Evolutionary conservation across 2,888 invertebrate genomes (phyloP).

Genomic region (Pseudolycoriella hygida): DNA sequence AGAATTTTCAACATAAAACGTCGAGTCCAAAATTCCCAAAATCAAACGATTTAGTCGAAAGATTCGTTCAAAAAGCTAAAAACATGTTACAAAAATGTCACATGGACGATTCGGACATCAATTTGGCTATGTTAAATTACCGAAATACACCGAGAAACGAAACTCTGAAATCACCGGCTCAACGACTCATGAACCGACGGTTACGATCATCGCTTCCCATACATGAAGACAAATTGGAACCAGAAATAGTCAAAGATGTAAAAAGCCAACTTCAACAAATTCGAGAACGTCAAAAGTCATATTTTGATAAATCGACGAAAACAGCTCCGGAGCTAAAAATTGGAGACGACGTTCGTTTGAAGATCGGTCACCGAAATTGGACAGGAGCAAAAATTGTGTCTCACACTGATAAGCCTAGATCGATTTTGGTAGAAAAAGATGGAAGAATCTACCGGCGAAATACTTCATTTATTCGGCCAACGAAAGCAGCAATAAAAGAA

Average conservation of each 20-base stretch:
- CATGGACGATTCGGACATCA: neutral
- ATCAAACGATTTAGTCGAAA: neutral
- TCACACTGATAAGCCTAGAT: constrained; percentile 8
- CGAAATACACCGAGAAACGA: neutral
- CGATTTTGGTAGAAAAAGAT: constrained; percentile 8
- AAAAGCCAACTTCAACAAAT: constrained; percentile 4
- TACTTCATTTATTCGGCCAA: too few species aligned
- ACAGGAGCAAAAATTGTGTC: constrained; percentile 6
- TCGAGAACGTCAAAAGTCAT: constrained; percentile 8
- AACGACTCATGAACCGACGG: neutral
- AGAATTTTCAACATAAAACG: neutral
- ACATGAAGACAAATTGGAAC: constrained; percentile 3
- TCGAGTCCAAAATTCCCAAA: neutral
- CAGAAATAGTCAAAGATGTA: constrained; percentile 13
- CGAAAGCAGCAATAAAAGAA: too few species aligned
- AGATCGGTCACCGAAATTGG: constrained; percentile 8
- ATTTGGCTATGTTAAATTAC: neutral
- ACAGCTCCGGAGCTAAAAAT: constrained; percentile 2
- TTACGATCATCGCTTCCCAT: neutral
- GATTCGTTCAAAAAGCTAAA: neutral
- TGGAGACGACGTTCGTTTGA: constrained; percentile 7
- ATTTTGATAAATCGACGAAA: constrained; percentile 1
- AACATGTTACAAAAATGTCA: neutral
- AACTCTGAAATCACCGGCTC: too few species aligned
- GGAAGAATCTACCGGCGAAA: constrained; percentile 7